Base-by-base conservation (phyloP, 2,113 vertebrate genomes). In the Rhinopomastus cyanomelas region DNA sequence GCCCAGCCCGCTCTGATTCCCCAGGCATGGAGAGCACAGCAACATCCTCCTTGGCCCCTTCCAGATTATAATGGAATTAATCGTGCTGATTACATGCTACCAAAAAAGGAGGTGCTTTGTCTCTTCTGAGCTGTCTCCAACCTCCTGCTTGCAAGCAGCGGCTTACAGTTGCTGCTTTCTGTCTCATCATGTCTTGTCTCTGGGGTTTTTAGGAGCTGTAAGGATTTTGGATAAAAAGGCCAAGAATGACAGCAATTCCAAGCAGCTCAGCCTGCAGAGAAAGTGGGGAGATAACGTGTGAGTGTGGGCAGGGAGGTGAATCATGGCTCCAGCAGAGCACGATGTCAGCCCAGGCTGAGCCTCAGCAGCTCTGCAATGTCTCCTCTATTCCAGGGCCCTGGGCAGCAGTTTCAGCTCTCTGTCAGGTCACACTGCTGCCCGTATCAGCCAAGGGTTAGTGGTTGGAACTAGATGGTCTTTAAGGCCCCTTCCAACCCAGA, bases 31-130 rank as follows among this genome's bases (percentile, higher is more conserved):
- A 92, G 60, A 95, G 89, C 79, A 52, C 80, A 95, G 68, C 77
- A 94, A 73, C 92, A 85, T 82, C 71, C 68, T 87, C 73, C 77
- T 39, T 32, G 61, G 88, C 82, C 94, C 34, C 87, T 90, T 79
- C 67, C 94, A 95, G 93, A 93, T 93, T 94, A 89, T 76, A 83
- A 73, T 76, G 77, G 93, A 95, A 96, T 96, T 96, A 96, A 96
- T 96, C 95, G 88, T 0, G 1, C 77, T 92, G 94, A 96, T 97
- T 96, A 95, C 80, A 34, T 81, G 65, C 93, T 91, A 96, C 97
- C 97, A 97, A 96, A 97, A 96, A 97, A 98, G 97, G 97, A 86
- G 85, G 93, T 96, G 59, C 85, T 95, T 78, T 93, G 78, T 88
- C 91, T 32, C 25, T 84, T 87, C 84, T 77, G 90, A 90, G 87